These are phyloP conservation scores for Andrena flavipes DNA, from an alignment of 2,888 invertebrate species.

Conservation along the genomic window DNA sequence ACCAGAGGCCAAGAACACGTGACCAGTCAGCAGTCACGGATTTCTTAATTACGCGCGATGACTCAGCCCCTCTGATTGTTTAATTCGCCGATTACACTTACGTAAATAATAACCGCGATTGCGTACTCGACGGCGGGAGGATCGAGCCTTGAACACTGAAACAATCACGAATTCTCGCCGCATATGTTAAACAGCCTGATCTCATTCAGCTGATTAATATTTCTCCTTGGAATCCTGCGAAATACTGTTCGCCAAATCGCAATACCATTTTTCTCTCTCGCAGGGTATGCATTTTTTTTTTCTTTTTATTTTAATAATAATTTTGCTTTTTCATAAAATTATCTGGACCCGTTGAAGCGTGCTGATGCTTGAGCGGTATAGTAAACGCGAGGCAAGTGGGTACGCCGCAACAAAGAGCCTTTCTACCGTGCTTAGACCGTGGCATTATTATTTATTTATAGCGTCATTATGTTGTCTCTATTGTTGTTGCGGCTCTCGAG, in stretches of 20 bases:
- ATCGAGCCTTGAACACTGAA: conserved; percentile 27
- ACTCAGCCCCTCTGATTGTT: conserved; percentile 20
- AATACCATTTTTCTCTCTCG: no score
- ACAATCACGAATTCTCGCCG: conserved; percentile 16
- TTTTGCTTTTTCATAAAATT: conserved; percentile 26
- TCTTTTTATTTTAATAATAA: background rate
- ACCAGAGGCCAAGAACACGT: background rate
- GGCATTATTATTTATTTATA: conserved; percentile 82
- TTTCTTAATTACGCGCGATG: background rate
- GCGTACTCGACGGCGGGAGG: background rate
- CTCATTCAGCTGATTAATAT: conserved; percentile 10
- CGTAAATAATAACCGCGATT: conserved; percentile 34
- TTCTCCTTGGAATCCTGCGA: background rate
- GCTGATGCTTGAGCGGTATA: conserved; percentile 55
- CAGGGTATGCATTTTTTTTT: no score
- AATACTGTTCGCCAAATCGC: background rate
- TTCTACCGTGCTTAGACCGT: conserved; percentile 72
- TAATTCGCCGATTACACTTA: conserved; percentile 20
- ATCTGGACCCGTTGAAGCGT: conserved; percentile 54
- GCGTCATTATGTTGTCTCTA: conserved; percentile 81
- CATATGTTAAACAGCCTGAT: conserved; percentile 6
- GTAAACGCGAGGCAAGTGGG: conserved; percentile 59
- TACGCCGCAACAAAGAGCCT: conserved; percentile 59
- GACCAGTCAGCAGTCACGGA: background rate
- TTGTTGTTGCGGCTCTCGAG: conserved; percentile 71